Percentiles rank a stretch among this genome's conserved stretches.
Conservation (phyloP, 2,113 vertebrate species). For the Varanus salvator region DNA sequence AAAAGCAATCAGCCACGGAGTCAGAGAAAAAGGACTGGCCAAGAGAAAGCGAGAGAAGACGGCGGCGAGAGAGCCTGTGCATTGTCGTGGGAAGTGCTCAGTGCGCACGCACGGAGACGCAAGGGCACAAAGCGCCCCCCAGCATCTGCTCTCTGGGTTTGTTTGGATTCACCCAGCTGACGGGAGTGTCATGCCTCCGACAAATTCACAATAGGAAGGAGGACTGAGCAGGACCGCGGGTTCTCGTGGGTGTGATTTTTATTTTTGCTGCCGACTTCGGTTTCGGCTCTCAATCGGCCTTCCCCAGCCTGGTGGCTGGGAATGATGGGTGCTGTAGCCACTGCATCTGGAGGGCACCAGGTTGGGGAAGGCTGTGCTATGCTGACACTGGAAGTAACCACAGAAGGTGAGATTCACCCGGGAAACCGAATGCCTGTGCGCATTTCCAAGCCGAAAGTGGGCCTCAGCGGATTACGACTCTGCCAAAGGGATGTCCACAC, state of each 20-base stretch:
- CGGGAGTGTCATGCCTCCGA: neutral
- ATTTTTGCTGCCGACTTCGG: neutral
- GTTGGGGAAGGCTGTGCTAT: too few relatives aligned
- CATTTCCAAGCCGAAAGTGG: too few relatives aligned
- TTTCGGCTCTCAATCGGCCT: neutral
- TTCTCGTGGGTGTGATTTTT: neutral
- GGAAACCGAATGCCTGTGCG: neutral
- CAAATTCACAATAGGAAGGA: neutral
- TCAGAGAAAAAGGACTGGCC: neutral
- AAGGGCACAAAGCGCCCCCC: neutral
- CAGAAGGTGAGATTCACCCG: neutral
- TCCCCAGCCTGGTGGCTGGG: neutral
- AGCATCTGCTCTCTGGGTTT: neutral
- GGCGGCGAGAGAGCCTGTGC: neutral
- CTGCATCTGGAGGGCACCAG: neutral
- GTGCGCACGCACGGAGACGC: neutral
- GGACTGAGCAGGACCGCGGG: neutral
- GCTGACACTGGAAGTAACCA: neutral
- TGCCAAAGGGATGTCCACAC: neutral
- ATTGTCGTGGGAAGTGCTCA: neutral
- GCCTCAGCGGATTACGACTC: neutral
- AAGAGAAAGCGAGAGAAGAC: neutral
- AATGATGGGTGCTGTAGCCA: neutral
- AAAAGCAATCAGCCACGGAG: constrained; percentile 42
- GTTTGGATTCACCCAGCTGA: neutral